These are phyloP conservation scores for Diplolepis rosae DNA, from an alignment of 2,888 invertebrate species.

Conservation along the genomic window DNA sequence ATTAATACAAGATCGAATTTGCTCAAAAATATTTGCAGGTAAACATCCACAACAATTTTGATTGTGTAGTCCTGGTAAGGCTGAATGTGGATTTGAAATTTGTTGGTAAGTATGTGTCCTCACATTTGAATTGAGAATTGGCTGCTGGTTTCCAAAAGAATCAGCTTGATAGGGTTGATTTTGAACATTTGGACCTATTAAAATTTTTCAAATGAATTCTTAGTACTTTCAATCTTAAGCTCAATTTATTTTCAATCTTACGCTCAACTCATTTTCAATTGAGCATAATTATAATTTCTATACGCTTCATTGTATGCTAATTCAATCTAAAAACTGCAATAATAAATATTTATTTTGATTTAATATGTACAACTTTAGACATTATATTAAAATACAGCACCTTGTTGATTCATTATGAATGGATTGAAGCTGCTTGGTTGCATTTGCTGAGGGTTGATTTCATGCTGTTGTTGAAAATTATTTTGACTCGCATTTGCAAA, in stretches of 20 bases:
- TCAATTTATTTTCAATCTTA: neutral
- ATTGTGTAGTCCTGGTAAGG: neutral
- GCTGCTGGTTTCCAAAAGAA: slow-evolving; percentile 2
- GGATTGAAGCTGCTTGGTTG: neutral
- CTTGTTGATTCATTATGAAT: neutral
- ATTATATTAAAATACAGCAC: neutral
- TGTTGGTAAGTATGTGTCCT: slow-evolving; percentile 8
- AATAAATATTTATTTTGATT: too few species aligned
- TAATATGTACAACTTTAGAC: too few species aligned
- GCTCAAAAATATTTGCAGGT: slow-evolving; percentile 11
- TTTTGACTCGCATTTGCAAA: slow-evolving; percentile 7
- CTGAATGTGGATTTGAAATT: neutral
- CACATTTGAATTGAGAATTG: slow-evolving; percentile 13
- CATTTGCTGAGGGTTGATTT: neutral
- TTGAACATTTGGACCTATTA: neutral
- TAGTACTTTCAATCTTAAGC: too few species aligned
- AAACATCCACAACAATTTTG: neutral
- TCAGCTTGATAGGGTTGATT: slow-evolving; percentile 9
- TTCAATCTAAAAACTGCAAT: too few species aligned
- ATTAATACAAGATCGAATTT: slow-evolving; percentile 17
- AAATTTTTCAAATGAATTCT: neutral
- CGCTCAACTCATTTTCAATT: too few species aligned
- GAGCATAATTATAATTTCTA: too few species aligned
- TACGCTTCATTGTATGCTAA: too few species aligned
- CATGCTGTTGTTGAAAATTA: slow-evolving; percentile 2